These are phyloP conservation scores for Lasioglossum morio DNA, from an alignment of 2,888 invertebrate genomes.

Conservation along the genomic window DNA sequence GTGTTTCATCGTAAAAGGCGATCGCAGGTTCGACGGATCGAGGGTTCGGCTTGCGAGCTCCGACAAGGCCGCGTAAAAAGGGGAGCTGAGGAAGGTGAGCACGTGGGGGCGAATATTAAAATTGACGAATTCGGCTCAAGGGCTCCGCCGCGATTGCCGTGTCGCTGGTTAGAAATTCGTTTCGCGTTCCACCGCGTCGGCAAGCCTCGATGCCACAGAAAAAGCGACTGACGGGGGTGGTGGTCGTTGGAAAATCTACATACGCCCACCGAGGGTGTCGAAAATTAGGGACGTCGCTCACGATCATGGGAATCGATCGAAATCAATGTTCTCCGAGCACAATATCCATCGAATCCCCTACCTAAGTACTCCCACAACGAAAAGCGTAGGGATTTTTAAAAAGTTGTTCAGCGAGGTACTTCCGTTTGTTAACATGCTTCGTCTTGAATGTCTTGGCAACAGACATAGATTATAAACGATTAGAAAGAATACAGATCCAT, in stretches of 20 bases:
- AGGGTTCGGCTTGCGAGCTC: slow-evolving; percentile 12
- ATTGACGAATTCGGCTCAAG: slow-evolving; percentile 57
- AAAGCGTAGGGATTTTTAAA: not conserved
- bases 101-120: slow-evolving; percentile 53
- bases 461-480: too few species aligned
- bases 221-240: slow-evolving; percentile 4
- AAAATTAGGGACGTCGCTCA: slow-evolving; percentile 63
- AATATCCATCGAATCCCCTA: not conserved
- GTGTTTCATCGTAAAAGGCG: slow-evolving; percentile 37
- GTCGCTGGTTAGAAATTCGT: slow-evolving; percentile 76
- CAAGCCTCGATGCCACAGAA: slow-evolving; percentile 78
- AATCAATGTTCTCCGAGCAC: not conserved
- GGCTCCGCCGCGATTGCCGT: slow-evolving; percentile 38
- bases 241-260: slow-evolving; percentile 79
- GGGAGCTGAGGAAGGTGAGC: slow-evolving; percentile 16
- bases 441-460: too few species aligned
- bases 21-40: slow-evolving; percentile 30
- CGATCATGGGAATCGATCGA: slow-evolving; percentile 49
- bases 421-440: too few species aligned
- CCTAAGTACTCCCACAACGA: not conserved
- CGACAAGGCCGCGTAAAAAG: slow-evolving; percentile 21
- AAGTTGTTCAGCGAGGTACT: too few species aligned
- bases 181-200: slow-evolving; percentile 77
- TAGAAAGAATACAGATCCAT: too few species aligned
- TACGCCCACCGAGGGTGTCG: slow-evolving; percentile 45